Percentiles rank a stretch among this genome's conserved stretches.
phyloP scores from a whole-genome alignment of 2,797 vertebrate genomes.

The Tinamus major region DNA sequence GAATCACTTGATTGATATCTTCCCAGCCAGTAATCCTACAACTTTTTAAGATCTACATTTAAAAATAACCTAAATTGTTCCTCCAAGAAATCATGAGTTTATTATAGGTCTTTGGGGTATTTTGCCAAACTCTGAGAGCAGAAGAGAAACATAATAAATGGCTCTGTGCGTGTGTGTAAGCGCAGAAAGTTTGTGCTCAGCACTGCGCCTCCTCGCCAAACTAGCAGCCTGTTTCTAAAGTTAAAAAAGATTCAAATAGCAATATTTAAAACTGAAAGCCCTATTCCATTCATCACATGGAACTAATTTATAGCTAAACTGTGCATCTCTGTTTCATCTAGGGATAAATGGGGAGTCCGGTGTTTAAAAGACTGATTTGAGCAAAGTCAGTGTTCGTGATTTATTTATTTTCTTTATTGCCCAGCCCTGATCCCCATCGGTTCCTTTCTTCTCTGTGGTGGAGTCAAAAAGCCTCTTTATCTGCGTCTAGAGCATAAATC shows the following conservation, averaged over 20 bases:
- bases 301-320: conserved; percentile 8
- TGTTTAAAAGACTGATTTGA: conserved; percentile 15
- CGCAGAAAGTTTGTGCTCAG: background rate
- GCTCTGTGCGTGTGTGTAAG: background rate
- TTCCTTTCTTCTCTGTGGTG: conserved; percentile 48
- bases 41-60: conserved; percentile 66
- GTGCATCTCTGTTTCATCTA: conserved; percentile 31
- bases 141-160: conserved; percentile 44
- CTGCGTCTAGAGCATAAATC: conserved; percentile 1
- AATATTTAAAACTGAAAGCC: conserved; percentile 5
- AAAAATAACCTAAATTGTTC: conserved; percentile 66
- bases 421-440: conserved; percentile 39
- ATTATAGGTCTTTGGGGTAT: conserved; percentile 52
- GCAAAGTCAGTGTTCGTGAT: conserved; percentile 5
- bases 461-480: conserved; percentile 53
- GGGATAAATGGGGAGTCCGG: background rate
- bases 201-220: background rate
- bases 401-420: background rate
- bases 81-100: conserved; percentile 56
- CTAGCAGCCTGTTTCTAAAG: conserved; percentile 2
- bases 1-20: conserved; percentile 70
- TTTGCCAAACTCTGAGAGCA: conserved; percentile 42
- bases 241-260: background rate
- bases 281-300: background rate
- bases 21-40: conserved; percentile 64